Evolutionary conservation across 2,888 invertebrate genomes (phyloP).

Genomic region (Acleris laterana): DNA sequence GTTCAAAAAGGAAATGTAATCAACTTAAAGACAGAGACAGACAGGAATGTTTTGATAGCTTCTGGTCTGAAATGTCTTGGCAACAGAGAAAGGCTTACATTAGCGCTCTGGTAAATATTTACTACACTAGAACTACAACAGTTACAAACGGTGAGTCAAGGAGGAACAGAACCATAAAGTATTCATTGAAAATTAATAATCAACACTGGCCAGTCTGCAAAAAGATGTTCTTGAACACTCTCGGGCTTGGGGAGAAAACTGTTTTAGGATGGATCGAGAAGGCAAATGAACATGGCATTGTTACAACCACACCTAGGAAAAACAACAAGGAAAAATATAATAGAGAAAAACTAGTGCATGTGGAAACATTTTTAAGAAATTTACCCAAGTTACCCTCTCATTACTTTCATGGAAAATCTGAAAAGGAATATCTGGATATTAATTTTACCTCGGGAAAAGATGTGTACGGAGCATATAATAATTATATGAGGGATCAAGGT

Average conservation of each 20-base stretch:
- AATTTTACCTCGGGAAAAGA: slow-evolving; percentile 31
- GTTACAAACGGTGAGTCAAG: slow-evolving; percentile 30
- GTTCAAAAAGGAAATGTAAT: slow-evolving; percentile 33
- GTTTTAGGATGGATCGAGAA: slow-evolving; percentile 35
- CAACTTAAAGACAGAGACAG: slow-evolving; percentile 25
- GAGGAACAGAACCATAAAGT: slow-evolving; percentile 33
- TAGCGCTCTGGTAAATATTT: slow-evolving; percentile 33
- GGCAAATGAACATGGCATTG: slow-evolving; percentile 34
- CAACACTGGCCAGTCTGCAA: slow-evolving; percentile 35
- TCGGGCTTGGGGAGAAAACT: slow-evolving; percentile 33
- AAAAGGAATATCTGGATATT: slow-evolving; percentile 31
- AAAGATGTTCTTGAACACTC: slow-evolving; percentile 34
- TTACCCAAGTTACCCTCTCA: slow-evolving; percentile 30
- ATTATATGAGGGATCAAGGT: slow-evolving; percentile 26
- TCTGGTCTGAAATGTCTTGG: slow-evolving; percentile 36
- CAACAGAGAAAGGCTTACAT: slow-evolving; percentile 31
- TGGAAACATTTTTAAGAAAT: slow-evolving; percentile 31
- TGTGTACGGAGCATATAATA: slow-evolving; percentile 31
- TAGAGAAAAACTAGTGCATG: slow-evolving; percentile 33
- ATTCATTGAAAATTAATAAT: slow-evolving; percentile 33
- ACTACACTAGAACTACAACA: slow-evolving; percentile 32
- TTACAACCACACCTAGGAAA: slow-evolving; percentile 25
- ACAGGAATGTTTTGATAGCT: slow-evolving; percentile 35
- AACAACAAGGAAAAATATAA: slow-evolving; percentile 33
- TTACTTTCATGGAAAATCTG: slow-evolving; percentile 33